These are phyloP conservation scores for Sciaenops ocellatus DNA, from an alignment of 2,797 vertebrate species.

Conservation along the genomic window DNA sequence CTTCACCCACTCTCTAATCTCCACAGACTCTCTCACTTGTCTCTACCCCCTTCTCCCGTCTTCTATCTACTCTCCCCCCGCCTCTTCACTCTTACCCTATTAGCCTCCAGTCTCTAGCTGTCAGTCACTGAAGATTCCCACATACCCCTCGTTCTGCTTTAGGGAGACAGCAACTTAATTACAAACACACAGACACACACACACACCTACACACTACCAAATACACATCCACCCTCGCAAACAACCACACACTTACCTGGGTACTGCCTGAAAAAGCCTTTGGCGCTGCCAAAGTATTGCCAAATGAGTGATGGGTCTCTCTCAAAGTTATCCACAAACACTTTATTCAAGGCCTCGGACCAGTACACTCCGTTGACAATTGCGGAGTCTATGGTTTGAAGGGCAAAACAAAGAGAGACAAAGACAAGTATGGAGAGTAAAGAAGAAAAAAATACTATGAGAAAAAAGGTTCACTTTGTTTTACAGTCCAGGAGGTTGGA, in stretches of 20 bases:
- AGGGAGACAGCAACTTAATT: conserved; percentile 56
- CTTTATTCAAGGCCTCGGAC: conserved; percentile 96
- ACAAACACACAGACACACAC: conserved; percentile 46
- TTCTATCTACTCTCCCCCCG: conserved; percentile 3
- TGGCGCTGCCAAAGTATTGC: conserved; percentile 96
- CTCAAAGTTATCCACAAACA: conserved; percentile 97
- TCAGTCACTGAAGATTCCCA: conserved; percentile 49
- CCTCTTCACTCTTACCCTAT: conserved; percentile 1
- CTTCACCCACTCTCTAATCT: conserved; percentile 36
- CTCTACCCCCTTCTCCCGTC: not conserved
- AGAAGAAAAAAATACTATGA: not conserved
- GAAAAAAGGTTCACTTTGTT: conserved; percentile 18
- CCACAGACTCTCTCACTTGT: conserved; percentile 8
- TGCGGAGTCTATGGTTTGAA: conserved; percentile 87
- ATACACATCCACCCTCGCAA: conserved; percentile 6
- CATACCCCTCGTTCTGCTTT: conserved; percentile 31
- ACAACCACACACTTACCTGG: conserved; percentile 87
- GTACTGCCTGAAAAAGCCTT: conserved; percentile 96
- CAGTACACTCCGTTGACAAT: conserved; percentile 96
- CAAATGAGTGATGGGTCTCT: conserved; percentile 95
- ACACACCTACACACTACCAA: conserved; percentile 19
- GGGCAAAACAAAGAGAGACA: conserved; percentile 9
- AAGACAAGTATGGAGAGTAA: not conserved
- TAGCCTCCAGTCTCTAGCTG: conserved; percentile 47
- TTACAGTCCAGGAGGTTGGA: conserved; percentile 5